Evolutionary conservation across 2,888 invertebrate genomes (phyloP).

Genomic region (Meteorus cinctellus): DNA sequence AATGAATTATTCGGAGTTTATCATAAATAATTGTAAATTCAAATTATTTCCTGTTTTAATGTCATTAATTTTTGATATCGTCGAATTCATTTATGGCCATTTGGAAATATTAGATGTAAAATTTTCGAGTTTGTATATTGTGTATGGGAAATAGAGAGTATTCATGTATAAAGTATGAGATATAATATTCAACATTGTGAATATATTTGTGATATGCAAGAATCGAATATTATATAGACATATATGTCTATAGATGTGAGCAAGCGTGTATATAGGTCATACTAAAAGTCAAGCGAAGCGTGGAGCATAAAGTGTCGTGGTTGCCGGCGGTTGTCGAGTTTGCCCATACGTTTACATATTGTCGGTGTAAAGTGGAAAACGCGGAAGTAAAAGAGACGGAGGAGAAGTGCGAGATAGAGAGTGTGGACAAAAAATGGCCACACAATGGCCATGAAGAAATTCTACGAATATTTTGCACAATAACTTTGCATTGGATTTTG

Average conservation of each 20-base stretch:
- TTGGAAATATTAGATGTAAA: background rate
- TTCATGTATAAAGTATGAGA: constrained; percentile 7
- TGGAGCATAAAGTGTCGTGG: constrained; percentile 7
- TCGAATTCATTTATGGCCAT: background rate
- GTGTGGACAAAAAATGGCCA: background rate
- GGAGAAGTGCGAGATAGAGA: background rate
- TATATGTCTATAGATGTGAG: background rate
- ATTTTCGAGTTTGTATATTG: background rate
- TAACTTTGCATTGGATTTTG: no score
- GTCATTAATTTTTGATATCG: background rate
- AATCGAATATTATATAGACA: background rate
- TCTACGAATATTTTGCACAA: no score
- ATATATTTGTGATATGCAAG: constrained; percentile 10
- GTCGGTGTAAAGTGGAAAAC: background rate
- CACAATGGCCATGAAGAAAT: no score
- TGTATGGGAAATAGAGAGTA: background rate
- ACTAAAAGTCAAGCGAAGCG: constrained; percentile 12
- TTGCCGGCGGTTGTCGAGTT: constrained; percentile 4
- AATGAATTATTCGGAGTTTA: no score
- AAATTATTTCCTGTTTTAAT: background rate
- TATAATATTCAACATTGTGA: constrained; percentile 1
- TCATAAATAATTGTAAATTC: no score
- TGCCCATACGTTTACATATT: constrained; percentile 14
- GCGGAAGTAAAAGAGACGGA: background rate
- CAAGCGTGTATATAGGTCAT: background rate